Evolutionary conservation across 2,113 vertebrate species (phyloP), one percentile per base, ranked within the genome.

Genomic region (Monopterus albus): DNA sequence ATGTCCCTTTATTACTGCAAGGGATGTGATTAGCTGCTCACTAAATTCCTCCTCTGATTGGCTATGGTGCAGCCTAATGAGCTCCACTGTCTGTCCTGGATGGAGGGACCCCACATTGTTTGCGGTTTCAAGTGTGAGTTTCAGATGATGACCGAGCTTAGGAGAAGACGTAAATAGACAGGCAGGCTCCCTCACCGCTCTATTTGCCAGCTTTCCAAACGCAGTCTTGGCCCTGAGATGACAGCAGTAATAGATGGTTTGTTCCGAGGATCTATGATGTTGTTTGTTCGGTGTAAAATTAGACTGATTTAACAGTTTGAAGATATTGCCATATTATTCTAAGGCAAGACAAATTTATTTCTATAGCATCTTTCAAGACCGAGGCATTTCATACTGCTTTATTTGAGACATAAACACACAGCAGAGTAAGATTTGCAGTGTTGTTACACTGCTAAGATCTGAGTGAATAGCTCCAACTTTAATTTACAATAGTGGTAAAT

Each of bases 71-170:
- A 3, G 46, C 23, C 81, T 80, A 76, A 89, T 73, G 80, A 86
- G 74, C 71, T 42, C 51, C 29, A 59, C 73, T 36, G 77, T 80
- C 79, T 90, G 72, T 88, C 77, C 75, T 59, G 69, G 1, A 66
- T 14, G n/a, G 62, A 85, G 83, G 81, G 76, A 71, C 71, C 75
- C 79, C 77, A 77, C 79, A 87, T 91, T 91, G 88, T 91, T 76
- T 75, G 65, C 49, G 29, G 74, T 88, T 87, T 78, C 82, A 89
- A 89, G 81, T 84, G 74, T 59, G 76, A 40, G 76, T 88, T 88
- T 88, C 71, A 85, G 80, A 85, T 78, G 81, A 76, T 68, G 77
- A 55, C 78, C 61, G 18, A 85, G 88, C 80, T 90, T 82, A 86
- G 79, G 73, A 43, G 77, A 40, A 20, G 82, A 81, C 79, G 3